A percentile compares a stretch with the other conserved stretches of the same genome.
Conservation (phyloP, 1,140 invertebrate genomes). For the Telenomus remus region DNA sequence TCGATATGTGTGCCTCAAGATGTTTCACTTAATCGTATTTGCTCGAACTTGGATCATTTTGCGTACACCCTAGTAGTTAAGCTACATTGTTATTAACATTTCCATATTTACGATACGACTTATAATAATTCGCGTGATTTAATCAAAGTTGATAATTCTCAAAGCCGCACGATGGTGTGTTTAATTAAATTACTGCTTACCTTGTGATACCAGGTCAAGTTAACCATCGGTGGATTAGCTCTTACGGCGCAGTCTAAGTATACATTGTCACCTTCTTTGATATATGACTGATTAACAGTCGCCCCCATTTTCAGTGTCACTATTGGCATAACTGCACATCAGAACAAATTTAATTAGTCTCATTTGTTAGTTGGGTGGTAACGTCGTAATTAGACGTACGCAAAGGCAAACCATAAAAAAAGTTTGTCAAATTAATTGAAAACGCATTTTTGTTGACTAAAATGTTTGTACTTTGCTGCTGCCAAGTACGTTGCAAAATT, state of each 20-base stretch:
- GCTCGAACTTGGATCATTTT: slow-evolving; percentile 25
- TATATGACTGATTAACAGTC: slow-evolving; percentile 75
- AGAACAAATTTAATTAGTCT: slow-evolving; percentile 9
- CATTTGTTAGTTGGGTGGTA: not conserved
- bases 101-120: slow-evolving; percentile 22
- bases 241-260: slow-evolving; percentile 76
- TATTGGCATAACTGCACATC: slow-evolving; percentile 74
- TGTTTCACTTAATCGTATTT: slow-evolving; percentile 42
- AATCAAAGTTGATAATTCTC: slow-evolving; percentile 37
- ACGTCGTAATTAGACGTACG: not conserved
- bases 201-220: slow-evolving; percentile 79
- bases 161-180: slow-evolving; percentile 5
- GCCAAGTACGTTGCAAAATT: too few species aligned
- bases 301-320: slow-evolving; percentile 77
- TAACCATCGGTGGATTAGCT: slow-evolving; percentile 77
- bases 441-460: not conserved
- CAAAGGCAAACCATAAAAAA: too few species aligned
- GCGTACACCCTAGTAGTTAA: slow-evolving; percentile 5
- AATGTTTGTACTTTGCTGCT: slow-evolving; percentile 8
- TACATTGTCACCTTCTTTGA: slow-evolving; percentile 78
- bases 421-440: too few species aligned
- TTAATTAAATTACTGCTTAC: slow-evolving; percentile 65
- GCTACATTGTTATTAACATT: slow-evolving; percentile 35
- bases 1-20: slow-evolving; percentile 34
- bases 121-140: slow-evolving; percentile 36